A percentile compares a stretch with the other conserved stretches of the same genome.
Evolutionary conservation across 23 tunicate species (phyloP).

Genomic region (Pegea sp.): DNA sequence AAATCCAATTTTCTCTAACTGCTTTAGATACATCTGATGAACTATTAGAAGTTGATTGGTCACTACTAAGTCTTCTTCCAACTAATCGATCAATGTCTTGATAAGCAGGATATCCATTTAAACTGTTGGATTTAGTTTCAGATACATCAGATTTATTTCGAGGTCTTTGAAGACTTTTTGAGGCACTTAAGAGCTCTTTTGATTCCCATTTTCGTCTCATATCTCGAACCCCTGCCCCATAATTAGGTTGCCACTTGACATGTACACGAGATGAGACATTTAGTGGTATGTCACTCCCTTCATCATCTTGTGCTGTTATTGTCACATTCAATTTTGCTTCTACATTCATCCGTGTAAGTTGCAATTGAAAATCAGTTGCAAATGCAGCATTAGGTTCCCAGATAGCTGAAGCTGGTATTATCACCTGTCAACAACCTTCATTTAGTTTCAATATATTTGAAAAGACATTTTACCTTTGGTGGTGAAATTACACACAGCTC

Average conservation of each 20-base stretch:
- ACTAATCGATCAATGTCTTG: not conserved
- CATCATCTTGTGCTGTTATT: constrained; percentile 63
- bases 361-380: constrained; percentile 48
- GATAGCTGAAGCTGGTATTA: constrained; percentile 54
- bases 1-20: not conserved
- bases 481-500: constrained; percentile 26
- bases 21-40: not conserved
- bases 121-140: too few species aligned
- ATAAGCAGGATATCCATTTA: too few species aligned
- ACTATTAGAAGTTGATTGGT: not conserved
- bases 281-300: constrained; percentile 75
- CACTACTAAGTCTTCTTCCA: too few species aligned
- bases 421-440: constrained; percentile 8
- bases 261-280: constrained; percentile 47
- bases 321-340: constrained; percentile 25
- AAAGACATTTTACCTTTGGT: not conserved
- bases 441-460: not conserved
- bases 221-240: constrained; percentile 58
- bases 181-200: not conserved
- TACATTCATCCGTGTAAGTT: constrained; percentile 12
- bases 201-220: constrained; percentile 69
- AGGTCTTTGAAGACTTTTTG: not conserved
- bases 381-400: constrained; percentile 71
- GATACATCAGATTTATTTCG: not conserved
- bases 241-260: constrained; percentile 61